Evolutionary conservation across 2,113 vertebrate genomes (phyloP), one percentile per base, ranked within the genome.

Genomic region (Orientallactaga bullata): DNA sequence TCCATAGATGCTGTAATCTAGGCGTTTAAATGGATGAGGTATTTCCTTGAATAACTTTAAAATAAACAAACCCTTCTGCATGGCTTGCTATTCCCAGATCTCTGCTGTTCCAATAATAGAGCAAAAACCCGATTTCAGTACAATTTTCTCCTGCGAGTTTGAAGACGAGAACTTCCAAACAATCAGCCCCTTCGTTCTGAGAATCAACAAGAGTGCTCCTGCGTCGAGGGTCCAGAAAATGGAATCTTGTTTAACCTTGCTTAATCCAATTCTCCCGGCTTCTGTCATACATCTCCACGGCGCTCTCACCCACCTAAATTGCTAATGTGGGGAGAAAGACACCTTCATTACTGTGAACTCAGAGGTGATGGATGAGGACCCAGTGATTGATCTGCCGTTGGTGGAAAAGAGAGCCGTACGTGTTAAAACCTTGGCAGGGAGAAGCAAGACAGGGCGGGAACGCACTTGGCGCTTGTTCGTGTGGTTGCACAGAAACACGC

Each of bases 211-310:
- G 85, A 92, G 85, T 88, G 71, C 85, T 88, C 20, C 32, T 63
- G 71, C 23, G 20, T 82, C 88, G 55, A 88, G n/a, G 42, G 83
- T 85, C 78, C 97, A 97, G 97, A 97, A 97, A 98, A 98, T 95
- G 88, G 96, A 97, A 96, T 97, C 97, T 95, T 94, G 92, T 96
- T 98, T 97, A 98, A 97, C 94, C 88, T 60, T 96, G 94, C 93
- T 97, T 97, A 97, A 98, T 97, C 97, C 95, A 82, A 94, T 97
- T 97, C 95, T 88, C 90, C 61, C 71, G 84, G 77, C 96, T 97
- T 96, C 97, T 96, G 90, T 95, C 97, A 87, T 96, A 93, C 58
- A 96, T 98, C 96, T 97, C 84, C 96, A 97, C 82, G 88, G 95
- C 96, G 97, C 97, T 92, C 88, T 96, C 93, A 85, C 97, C 96